Evolutionary conservation across 1,140 invertebrate species (phyloP).

Genomic region (Myzus persicae): DNA sequence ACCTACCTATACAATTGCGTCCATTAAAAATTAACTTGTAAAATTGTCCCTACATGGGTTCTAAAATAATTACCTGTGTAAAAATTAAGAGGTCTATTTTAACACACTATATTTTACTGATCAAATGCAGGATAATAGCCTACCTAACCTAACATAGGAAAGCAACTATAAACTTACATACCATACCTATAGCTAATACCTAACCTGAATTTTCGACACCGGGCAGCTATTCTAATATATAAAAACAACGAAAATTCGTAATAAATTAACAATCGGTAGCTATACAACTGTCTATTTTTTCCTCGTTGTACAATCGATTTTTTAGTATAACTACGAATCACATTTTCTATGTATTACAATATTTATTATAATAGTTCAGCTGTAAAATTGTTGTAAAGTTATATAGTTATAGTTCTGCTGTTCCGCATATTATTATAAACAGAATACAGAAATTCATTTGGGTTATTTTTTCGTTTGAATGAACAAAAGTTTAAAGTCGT

Average conservation of each 20-base stretch:
- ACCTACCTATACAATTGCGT: too few relatives aligned
- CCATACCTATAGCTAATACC: too few relatives aligned
- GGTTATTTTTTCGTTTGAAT: too few relatives aligned
- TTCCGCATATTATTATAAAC: background rate
- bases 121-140: background rate
- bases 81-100: background rate
- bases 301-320: background rate
- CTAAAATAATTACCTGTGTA: background rate
- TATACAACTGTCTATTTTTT: background rate
- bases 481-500: too few relatives aligned
- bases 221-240: background rate
- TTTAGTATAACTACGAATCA: background rate
- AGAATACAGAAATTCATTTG: too few relatives aligned
- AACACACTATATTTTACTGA: background rate
- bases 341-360: background rate
- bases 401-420: too few relatives aligned
- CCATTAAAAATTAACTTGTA: background rate
- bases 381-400: background rate
- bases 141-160: too few relatives aligned
- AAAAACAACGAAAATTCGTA: background rate
- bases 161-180: background rate
- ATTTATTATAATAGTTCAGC: background rate
- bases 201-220: background rate
- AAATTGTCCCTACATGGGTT: background rate
- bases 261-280: background rate